These are phyloP conservation scores for Mallotus villosus DNA, from an alignment of 2,797 vertebrate species.

Conservation along the genomic window DNA sequence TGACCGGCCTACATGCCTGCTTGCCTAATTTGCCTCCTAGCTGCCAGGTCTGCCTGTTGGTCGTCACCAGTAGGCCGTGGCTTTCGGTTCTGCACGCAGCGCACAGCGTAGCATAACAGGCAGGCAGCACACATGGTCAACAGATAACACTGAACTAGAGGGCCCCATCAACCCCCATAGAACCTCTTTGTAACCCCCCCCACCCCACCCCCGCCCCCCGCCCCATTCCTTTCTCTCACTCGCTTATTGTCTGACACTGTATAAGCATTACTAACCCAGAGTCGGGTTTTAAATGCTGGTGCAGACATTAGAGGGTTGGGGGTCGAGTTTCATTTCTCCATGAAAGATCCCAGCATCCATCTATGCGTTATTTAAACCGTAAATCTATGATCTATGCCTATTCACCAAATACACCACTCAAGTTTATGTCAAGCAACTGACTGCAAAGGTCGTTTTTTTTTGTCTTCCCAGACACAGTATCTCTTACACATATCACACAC, in stretches of 20 bases:
- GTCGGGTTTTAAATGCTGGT: not conserved
- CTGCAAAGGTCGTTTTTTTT: constrained; percentile 10
- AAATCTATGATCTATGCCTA: not conserved
- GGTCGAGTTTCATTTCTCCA: not conserved
- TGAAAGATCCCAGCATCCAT: not conserved
- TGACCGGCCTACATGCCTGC: not conserved
- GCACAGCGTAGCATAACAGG: not conserved
- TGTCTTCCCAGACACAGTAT: constrained; percentile 31
- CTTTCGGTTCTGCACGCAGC: not conserved
- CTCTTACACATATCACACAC: constrained; percentile 16
- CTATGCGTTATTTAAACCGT: not conserved
- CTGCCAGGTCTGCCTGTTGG: not conserved
- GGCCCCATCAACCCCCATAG: not conserved
- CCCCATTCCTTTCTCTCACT: not conserved
- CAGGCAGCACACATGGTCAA: constrained; percentile 22
- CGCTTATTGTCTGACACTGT: not conserved
- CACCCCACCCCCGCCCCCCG: not conserved
- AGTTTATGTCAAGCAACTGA: not conserved
- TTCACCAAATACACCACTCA: not conserved
- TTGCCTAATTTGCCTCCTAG: not conserved
- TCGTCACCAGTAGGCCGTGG: not conserved
- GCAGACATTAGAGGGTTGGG: not conserved
- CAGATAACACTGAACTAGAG: constrained; percentile 17
- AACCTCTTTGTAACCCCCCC: not conserved
- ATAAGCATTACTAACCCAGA: not conserved